Conservation (phyloP, 2,113 vertebrate genomes). For the Opisthocomus hoazin region DNA sequence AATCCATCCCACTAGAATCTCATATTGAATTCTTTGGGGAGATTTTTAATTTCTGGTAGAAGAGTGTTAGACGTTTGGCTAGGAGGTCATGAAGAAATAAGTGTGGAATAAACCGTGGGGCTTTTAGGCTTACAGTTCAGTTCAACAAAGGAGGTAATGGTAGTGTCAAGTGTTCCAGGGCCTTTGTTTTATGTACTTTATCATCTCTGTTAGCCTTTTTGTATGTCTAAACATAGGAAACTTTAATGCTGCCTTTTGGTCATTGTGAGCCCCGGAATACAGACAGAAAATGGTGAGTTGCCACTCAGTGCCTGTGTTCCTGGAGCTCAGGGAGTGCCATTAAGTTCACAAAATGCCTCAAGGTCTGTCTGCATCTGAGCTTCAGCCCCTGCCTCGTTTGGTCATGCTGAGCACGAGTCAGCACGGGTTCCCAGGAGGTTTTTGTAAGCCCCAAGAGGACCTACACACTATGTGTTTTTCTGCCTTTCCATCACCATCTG, state of each 20-base stretch:
- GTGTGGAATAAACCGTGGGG: background rate
- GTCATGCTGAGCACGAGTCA: background rate
- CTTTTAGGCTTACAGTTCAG: background rate
- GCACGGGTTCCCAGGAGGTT: rapidly evolving
- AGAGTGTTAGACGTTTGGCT: background rate
- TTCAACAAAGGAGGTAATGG: background rate
- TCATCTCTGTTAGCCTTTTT: background rate
- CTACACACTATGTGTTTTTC: background rate
- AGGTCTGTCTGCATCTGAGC: background rate
- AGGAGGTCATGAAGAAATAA: background rate
- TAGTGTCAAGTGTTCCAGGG: background rate
- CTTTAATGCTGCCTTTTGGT: background rate
- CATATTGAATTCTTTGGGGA: background rate
- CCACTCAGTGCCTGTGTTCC: background rate
- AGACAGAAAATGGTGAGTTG: background rate
- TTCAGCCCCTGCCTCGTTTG: background rate
- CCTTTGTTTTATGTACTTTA: background rate
- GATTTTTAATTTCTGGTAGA: background rate
- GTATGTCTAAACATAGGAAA: background rate
- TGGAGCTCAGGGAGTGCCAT: background rate
- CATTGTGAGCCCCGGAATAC: background rate
- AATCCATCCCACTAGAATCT: background rate
- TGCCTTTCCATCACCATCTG: background rate
- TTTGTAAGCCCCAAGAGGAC: background rate
- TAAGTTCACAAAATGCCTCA: background rate